Base-by-base conservation (phyloP, 2,888 invertebrate genomes). In the Andrena chrysosceles region DNA sequence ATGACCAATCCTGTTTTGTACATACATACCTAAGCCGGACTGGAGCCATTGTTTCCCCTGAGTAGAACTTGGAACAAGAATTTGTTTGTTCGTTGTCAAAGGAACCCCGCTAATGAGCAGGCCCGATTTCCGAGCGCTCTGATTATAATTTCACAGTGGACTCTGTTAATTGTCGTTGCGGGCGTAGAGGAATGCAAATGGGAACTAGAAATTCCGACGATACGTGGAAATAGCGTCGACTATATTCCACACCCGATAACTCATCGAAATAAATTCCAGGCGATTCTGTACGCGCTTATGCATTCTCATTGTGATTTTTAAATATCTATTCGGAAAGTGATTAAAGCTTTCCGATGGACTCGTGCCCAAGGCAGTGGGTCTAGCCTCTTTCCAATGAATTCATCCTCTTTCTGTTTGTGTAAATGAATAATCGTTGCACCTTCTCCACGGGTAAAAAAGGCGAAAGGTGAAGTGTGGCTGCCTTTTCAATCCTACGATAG, bases 361-460 rank as follows among this genome's bases (percentile, higher is more conserved):
- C 48, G 29, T 2, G 48, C 29, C 54, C n/a, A 20, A 42, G 26
- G 23, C 13, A 16, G 42, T 42, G 23, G 13, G 3, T 42, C 23
- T 0, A 70, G 59, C 29, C 3, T 56, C 6, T 16, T 0, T 5
- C 7, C 33, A 20, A 7, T 4, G 0, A 13, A 13, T 5, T 6
- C 13, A 5, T 20, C 10, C n/a, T 23, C 13, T 5, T 23, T 31
- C 13, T 2, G 54, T 2, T 26, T 26, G 3, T n/a, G 16, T 56
- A 48, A n/a, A 48, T 56, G 67, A 73, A 48, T 48, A 23, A 48
- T 48, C 48, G 42, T 42, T 16, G 66, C 56, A 16, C 48, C 31
- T 31, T 67, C 10, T 23, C 2, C 16, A 7, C 52, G 23, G 23
- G 3, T 23, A 13, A 35, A n/a, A 26, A 23, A 62, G 16, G 31